Conservation (phyloP, 2,888 invertebrate species). For the Drosophila merina region DNA sequence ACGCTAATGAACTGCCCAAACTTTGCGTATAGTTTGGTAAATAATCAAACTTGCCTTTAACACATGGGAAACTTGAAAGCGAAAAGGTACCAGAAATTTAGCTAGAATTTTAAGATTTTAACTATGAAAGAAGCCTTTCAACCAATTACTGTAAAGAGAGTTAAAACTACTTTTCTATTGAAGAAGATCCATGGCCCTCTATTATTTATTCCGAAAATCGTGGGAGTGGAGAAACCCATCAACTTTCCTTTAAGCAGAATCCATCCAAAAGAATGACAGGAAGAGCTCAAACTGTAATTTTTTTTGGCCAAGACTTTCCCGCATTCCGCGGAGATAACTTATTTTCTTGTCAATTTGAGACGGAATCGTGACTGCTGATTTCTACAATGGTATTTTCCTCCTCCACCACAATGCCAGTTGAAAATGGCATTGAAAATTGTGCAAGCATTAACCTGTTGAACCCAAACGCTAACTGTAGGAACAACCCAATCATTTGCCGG, state of each 20-base stretch:
- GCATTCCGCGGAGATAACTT: conserved; percentile 60
- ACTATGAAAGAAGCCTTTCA: neutral
- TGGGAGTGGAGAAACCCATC: neutral
- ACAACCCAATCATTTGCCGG: conserved; percentile 10
- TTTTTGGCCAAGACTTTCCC: conserved; percentile 60
- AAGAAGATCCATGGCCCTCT: too few species aligned
- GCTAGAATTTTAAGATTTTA: conserved; percentile 2
- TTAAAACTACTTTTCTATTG: too few species aligned
- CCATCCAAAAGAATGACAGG: conserved; percentile 32
- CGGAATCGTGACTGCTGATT: conserved; percentile 72
- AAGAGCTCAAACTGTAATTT: conserved; percentile 23
- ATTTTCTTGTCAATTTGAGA: conserved; percentile 68
- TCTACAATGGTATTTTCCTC: conserved; percentile 64
- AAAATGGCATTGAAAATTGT: conserved; percentile 22
- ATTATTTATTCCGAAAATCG: too few species aligned
- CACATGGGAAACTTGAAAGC: neutral
- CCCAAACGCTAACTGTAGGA: neutral
- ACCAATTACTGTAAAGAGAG: too few species aligned
- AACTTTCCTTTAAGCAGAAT: conserved; percentile 54
- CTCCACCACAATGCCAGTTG: conserved; percentile 29
- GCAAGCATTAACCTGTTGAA: conserved; percentile 22
- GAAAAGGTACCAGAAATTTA: neutral
- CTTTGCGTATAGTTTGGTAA: conserved; percentile 3
- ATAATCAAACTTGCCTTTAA: conserved; percentile 1
- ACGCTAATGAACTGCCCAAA: conserved; percentile 53